Conservation (phyloP, 1,140 invertebrate genomes). For the Drosophila tropicalis region DNA sequence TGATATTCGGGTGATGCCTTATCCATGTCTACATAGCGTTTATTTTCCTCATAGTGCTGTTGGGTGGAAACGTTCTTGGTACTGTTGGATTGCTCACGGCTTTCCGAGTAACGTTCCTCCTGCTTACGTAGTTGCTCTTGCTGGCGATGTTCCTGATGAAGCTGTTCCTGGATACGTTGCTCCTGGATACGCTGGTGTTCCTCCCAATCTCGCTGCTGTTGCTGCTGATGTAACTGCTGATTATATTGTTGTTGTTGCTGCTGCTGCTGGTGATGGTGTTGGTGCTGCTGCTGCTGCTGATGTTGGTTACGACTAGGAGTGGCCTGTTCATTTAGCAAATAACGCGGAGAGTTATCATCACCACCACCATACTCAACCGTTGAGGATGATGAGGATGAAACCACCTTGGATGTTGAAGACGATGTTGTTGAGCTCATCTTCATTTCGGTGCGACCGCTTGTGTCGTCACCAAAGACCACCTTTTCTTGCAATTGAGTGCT, state of each 20-base stretch:
- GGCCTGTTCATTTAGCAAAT: conserved; percentile 51
- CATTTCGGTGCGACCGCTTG: conserved; percentile 80
- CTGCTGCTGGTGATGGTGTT: conserved; percentile 18
- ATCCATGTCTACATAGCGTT: conserved; percentile 80
- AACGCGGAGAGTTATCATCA: conserved; percentile 46
- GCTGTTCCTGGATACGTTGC: conserved; percentile 31
- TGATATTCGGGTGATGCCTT: conserved; percentile 80
- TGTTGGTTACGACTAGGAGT: conserved; percentile 4
- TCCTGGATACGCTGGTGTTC: conserved; percentile 50
- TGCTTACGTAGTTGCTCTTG: conserved; percentile 44
- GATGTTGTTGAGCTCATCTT: conserved; percentile 76
- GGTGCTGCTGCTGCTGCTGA: conserved; percentile 35
- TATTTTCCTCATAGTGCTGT: conserved; percentile 74
- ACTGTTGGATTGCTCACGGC: conserved; percentile 65
- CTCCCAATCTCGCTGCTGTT: conserved; percentile 27
- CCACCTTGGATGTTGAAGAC: conserved; percentile 67
- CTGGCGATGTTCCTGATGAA: conserved; percentile 22
- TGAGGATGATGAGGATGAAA: conserved; percentile 73
- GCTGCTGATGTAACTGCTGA: conserved; percentile 41
- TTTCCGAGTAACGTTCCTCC: conserved; percentile 66
- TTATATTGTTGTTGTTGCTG: conserved; percentile 41
- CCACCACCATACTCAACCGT: conserved; percentile 64
- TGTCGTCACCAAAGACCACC: conserved; percentile 84
- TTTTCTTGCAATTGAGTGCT: conserved; percentile 86
- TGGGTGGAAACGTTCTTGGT: conserved; percentile 73